A percentile compares a stretch with the other conserved stretches of the same genome.
Evolutionary conservation across 1,140 invertebrate genomes (phyloP).

Genomic region (Sweltsa coloradensis): DNA sequence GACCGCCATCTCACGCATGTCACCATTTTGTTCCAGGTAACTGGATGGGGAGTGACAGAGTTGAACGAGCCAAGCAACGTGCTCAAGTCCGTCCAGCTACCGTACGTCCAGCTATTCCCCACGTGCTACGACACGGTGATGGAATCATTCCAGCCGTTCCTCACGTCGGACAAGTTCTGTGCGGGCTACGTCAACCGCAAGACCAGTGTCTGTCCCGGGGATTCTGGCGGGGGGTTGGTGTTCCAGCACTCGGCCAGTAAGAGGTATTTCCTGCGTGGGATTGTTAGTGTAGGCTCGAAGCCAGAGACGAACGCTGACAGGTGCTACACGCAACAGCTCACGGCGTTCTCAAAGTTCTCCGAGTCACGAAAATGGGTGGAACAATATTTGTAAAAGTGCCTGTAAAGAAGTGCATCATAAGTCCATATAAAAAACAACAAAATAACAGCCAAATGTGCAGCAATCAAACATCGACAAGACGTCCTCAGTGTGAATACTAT

Average conservation of each 20-base stretch:
- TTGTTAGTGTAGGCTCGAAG: constrained; percentile 22
- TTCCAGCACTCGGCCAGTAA: constrained; percentile 19
- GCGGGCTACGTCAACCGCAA: constrained; percentile 22
- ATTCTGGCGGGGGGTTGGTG: constrained; percentile 26
- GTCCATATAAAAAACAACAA: no score
- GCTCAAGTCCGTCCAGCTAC: constrained; percentile 18
- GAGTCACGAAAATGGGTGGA: constrained; percentile 23
- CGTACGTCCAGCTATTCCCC: constrained; percentile 19
- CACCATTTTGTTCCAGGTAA: constrained; percentile 14
- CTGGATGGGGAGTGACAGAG: constrained; percentile 21
- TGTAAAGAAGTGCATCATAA: no score
- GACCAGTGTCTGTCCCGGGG: constrained; percentile 22
- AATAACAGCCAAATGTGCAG: no score
- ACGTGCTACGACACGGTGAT: constrained; percentile 19
- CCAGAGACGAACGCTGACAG: constrained; percentile 14
- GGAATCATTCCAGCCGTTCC: constrained; percentile 18
- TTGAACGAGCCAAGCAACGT: constrained; percentile 15
- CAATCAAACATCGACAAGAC: no score
- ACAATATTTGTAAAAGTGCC: no score
- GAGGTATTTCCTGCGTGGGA: constrained; percentile 23
- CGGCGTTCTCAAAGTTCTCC: constrained; percentile 22
- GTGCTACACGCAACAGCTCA: constrained; percentile 23
- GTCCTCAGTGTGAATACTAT: no score
- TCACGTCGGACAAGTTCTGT: constrained; percentile 24
- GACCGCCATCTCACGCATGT: no score